Conservation (phyloP, 2,888 invertebrate genomes). For the Harpalus rufipes region DNA sequence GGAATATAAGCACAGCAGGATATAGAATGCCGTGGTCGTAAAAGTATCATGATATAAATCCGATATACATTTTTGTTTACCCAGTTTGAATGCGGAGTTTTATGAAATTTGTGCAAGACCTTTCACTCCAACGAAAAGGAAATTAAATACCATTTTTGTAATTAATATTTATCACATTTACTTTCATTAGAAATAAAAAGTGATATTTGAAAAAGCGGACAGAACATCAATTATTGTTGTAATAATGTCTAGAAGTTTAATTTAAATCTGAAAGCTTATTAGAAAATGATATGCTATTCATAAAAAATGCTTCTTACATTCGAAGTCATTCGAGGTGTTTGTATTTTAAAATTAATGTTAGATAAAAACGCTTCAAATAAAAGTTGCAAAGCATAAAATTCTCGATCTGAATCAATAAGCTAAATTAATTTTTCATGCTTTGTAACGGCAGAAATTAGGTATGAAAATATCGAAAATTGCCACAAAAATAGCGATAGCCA, state of each 20-base stretch:
- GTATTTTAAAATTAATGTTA: too few species aligned
- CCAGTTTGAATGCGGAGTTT: background rate
- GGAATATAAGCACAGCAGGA: background rate
- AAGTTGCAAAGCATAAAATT: too few species aligned
- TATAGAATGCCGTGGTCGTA: background rate
- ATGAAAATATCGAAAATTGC: too few species aligned
- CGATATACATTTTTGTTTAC: constrained; percentile 23
- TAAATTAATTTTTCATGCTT: too few species aligned
- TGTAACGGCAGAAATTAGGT: too few species aligned
- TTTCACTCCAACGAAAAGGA: constrained; percentile 36
- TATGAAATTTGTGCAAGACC: constrained; percentile 29
- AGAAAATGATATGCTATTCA: background rate
- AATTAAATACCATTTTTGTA: constrained; percentile 42
- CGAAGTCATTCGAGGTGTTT: too few species aligned
- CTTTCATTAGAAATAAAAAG: constrained; percentile 25
- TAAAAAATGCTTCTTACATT: background rate
- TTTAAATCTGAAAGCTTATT: background rate
- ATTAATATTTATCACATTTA: constrained; percentile 41
- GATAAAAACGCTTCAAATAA: too few species aligned
- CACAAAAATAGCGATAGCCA: too few species aligned
- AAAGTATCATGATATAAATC: background rate
- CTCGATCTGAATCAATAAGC: too few species aligned
- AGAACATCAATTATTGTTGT: background rate
- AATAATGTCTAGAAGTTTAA: background rate
- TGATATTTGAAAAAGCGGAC: background rate